phyloP scores from a whole-genome alignment of 2,113 vertebrate genomes.

The Meriones unguiculatus region DNA sequence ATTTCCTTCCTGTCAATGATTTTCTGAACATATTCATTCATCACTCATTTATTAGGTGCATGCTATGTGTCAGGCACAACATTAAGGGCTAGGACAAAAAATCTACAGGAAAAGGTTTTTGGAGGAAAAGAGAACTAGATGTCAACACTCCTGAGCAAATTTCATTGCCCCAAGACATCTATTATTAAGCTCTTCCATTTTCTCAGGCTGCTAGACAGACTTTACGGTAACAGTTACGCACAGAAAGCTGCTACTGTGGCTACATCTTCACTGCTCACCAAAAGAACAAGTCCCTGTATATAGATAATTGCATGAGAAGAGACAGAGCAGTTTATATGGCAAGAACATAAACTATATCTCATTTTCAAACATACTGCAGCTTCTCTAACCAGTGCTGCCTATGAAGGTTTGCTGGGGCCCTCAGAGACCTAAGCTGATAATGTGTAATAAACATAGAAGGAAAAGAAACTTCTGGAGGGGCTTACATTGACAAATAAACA shows the following conservation, averaged over 20 bases:
- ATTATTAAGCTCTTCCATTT: conserved; percentile 35
- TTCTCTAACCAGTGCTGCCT: background rate
- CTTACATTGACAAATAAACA: background rate
- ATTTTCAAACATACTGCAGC: background rate
- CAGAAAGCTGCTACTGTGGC: background rate
- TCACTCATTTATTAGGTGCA: background rate
- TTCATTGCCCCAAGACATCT: background rate
- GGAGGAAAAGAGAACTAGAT: background rate
- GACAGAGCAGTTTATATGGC: background rate
- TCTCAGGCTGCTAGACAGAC: background rate
- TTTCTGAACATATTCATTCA: background rate
- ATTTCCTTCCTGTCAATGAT: background rate
- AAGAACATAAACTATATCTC: background rate
- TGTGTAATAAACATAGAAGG: background rate
- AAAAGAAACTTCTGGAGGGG: background rate
- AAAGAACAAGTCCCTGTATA: background rate
- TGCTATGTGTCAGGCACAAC: background rate
- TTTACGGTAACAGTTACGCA: background rate
- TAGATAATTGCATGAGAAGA: background rate
- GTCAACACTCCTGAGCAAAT: background rate
- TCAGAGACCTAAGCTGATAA: background rate
- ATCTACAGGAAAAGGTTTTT: background rate
- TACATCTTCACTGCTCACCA: background rate
- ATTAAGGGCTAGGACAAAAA: background rate
- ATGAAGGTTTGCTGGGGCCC: background rate